phyloP scores from a whole-genome alignment of 2,797 vertebrate genomes.

The Oreortyx pictus region DNA sequence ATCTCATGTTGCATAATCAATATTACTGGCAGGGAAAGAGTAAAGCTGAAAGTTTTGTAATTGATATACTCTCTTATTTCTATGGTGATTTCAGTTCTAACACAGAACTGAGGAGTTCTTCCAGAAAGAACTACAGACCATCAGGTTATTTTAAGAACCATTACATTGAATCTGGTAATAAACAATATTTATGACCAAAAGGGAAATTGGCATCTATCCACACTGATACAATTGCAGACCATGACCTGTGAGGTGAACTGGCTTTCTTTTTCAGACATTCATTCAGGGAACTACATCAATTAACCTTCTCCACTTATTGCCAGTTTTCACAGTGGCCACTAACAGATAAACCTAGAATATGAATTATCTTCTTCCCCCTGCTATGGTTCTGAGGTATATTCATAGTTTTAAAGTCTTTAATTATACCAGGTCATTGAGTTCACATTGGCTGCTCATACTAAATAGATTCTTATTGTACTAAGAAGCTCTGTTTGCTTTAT shows the following conservation, averaged over 20 bases:
- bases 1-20: not conserved
- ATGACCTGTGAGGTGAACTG: not conserved
- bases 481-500: constrained; percentile 34
- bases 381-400: not conserved
- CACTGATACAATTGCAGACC: not conserved
- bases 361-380: not conserved
- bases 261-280: not conserved
- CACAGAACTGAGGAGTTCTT: not conserved
- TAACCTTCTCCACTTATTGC: not conserved
- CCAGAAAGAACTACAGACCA: not conserved
- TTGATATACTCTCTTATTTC: not conserved
- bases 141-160: not conserved
- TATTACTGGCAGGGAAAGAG: not conserved
- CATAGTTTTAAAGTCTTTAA: constrained; percentile 13
- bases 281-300: not conserved
- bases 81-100: not conserved
- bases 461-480: not conserved
- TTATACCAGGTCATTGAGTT: constrained; percentile 22
- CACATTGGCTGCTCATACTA: not conserved
- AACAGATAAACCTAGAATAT: not conserved
- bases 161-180: not conserved
- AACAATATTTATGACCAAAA: not conserved
- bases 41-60: not conserved
- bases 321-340: not conserved
- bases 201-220: not conserved